Percentiles rank a stretch among this genome's conserved stretches.
Evolutionary conservation across 2,113 vertebrate genomes (phyloP).

Genomic region (Poeciliopsis turrubarensis): DNA sequence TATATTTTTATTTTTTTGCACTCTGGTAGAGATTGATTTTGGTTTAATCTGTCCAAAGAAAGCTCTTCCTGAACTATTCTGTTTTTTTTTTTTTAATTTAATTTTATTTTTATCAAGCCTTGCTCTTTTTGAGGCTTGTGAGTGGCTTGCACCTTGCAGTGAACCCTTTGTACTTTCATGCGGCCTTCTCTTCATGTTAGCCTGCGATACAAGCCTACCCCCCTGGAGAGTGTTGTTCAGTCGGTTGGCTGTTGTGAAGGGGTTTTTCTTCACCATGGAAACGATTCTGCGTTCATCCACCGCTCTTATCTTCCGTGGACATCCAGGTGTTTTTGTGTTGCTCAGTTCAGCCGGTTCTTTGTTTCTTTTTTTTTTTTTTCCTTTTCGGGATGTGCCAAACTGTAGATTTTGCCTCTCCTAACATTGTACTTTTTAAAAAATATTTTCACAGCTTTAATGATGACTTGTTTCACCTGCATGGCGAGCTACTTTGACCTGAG

Average conservation of each 20-base stretch:
- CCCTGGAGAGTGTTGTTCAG: neutral
- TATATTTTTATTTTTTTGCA: no score
- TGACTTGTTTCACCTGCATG: no score
- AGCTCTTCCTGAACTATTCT: no score
- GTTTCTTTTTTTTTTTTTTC: no score
- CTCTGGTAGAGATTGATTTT: no score
- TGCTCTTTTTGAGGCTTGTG: neutral
- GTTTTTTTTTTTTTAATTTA: no score
- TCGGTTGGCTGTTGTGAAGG: neutral
- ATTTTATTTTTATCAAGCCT: no score
- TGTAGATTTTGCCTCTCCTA: neutral
- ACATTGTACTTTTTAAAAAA: neutral
- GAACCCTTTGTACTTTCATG: neutral
- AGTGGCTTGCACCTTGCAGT: neutral
- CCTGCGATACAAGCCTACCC: neutral
- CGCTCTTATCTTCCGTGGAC: neutral
- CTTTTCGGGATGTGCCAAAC: neutral
- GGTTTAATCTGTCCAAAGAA: no score
- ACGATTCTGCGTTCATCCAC: neutral
- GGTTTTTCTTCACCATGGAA: neutral
- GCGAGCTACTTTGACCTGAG: no score
- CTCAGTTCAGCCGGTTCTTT: neutral
- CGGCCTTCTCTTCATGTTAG: no score
- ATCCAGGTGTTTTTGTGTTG: neutral
- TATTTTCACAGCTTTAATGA: no score